Conservation (phyloP, 2,888 invertebrate genomes). For the Limnephilus lunatus region DNA sequence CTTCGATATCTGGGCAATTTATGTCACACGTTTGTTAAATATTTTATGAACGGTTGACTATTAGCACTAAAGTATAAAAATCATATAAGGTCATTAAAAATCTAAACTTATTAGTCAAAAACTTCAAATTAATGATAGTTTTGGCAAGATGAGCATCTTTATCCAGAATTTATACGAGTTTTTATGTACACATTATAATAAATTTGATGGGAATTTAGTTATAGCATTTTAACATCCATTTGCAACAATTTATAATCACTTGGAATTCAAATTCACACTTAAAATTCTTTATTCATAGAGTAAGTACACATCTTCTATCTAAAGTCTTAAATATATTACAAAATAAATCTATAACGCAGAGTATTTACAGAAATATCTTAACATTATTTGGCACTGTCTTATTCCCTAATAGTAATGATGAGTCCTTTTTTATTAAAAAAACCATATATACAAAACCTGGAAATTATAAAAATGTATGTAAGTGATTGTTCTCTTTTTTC, state of each 20-base stretch:
- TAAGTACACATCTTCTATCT: conserved; percentile 47
- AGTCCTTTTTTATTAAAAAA: neutral
- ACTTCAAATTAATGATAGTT: neutral
- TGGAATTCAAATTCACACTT: conserved; percentile 43
- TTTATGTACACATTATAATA: neutral
- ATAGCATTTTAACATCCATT: neutral
- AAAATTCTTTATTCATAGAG: neutral
- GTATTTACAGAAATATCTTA: conserved; percentile 60
- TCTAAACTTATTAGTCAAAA: neutral
- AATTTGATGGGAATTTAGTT: neutral
- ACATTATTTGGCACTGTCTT: conserved; percentile 65
- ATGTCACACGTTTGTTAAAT: neutral
- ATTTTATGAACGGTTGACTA: neutral
- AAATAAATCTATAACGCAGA: conserved; percentile 32
- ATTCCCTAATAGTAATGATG: conserved; percentile 54
- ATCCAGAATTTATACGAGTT: neutral
- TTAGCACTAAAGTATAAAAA: neutral
- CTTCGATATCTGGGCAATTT: too few species aligned
- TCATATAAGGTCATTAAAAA: neutral
- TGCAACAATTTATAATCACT: conserved; percentile 40
- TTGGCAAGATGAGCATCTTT: neutral
- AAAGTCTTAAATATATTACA: conserved; percentile 21
- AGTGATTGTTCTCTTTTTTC: neutral
- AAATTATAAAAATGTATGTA: neutral
- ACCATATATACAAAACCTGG: neutral